Evolutionary conservation across 2,113 vertebrate genomes (phyloP).

Genomic region (Bujurquina vittata): DNA sequence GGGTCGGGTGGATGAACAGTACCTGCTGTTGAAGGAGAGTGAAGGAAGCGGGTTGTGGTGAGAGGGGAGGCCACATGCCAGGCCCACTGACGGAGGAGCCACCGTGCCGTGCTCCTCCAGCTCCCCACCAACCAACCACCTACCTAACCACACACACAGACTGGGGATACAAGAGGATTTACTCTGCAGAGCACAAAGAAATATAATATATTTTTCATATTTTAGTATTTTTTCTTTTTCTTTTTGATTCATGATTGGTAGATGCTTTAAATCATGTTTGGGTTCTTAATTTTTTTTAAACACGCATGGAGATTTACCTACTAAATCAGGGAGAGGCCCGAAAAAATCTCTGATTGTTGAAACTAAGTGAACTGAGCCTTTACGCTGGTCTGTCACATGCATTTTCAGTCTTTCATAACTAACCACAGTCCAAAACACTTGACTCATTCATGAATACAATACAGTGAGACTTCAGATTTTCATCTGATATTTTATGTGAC

Average conservation of each 20-base stretch:
- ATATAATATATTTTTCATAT: not conserved
- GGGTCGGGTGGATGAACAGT: conserved; percentile 75
- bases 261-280: not conserved
- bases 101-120: not conserved
- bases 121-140: not conserved
- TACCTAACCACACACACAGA: conserved; percentile 19
- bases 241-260: not conserved
- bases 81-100: conserved; percentile 72
- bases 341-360: conserved; percentile 14
- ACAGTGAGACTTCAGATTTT: conserved; percentile 42
- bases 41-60: conserved; percentile 77
- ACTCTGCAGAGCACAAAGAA: not conserved
- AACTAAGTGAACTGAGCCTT: not conserved
- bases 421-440: conserved; percentile 24
- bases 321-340: conserved; percentile 13
- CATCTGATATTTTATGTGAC: conserved; percentile 10
- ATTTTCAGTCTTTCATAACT: conserved; percentile 27
- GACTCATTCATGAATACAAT: not conserved
- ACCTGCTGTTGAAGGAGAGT: conserved; percentile 82
- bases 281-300: not conserved
- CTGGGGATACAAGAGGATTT: not conserved
- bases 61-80: conserved; percentile 71
- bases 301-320: not conserved
- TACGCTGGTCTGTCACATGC: conserved; percentile 12
- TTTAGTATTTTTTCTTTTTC: not conserved